phyloP scores from a whole-genome alignment of 2,113 vertebrate genomes.

The Labeo rohita region DNA sequence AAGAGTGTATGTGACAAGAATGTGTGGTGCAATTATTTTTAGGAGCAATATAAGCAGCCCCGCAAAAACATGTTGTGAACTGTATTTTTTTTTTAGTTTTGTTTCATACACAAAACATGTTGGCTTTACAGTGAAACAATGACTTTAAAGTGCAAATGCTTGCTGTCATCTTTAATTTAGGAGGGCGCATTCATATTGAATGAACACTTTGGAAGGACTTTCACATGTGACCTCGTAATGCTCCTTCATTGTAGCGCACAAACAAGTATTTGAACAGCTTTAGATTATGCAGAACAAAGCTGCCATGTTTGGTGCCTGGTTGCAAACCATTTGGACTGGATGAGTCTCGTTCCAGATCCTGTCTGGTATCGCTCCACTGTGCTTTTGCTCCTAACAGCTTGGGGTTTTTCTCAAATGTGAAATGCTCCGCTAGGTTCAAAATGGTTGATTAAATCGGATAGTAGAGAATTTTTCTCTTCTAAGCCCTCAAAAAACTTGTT shows the following conservation, averaged over 20 bases:
- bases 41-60: neutral
- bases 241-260: neutral
- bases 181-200: constrained; percentile 4
- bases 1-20: neutral
- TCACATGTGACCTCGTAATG: neutral
- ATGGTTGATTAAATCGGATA: neutral
- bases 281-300: constrained; percentile 13
- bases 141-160: constrained; percentile 11
- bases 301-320: neutral
- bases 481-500: too few species aligned
- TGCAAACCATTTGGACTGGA: neutral
- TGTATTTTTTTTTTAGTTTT: neutral
- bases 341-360: neutral
- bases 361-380: neutral
- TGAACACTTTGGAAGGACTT: neutral
- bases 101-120: neutral
- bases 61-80: neutral
- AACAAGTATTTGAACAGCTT: constrained; percentile 4
- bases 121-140: neutral
- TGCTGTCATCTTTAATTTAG: constrained; percentile 22
- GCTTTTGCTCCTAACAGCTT: neutral
- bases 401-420: neutral
- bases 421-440: neutral
- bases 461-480: neutral
- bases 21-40: neutral